A percentile compares a stretch with the other conserved stretches of the same genome.
Evolutionary conservation across 2,888 invertebrate genomes (phyloP).

Genomic region (Anorthoa munda): DNA sequence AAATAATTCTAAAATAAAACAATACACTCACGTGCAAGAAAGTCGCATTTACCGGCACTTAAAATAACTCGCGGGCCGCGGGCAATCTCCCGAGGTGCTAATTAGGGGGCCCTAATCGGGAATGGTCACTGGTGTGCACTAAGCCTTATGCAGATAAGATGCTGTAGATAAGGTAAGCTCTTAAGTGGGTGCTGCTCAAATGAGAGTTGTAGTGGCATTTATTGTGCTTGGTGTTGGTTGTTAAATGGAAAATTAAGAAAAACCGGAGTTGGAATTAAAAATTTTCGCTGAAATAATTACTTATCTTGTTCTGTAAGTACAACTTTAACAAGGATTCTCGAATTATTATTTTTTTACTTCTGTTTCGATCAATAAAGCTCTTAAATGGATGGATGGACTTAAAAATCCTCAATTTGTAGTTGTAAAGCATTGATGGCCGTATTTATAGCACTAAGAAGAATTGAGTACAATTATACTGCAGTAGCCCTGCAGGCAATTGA

Average conservation of each 20-base stretch:
- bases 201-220: slow-evolving; percentile 20
- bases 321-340: no score
- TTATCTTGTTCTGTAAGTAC: no score
- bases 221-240: neutral
- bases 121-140: slow-evolving; percentile 57
- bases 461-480: no score
- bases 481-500: no score
- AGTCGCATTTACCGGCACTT: slow-evolving; percentile 67
- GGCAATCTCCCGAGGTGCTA: slow-evolving; percentile 68
- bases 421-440: no score
- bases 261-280: no score
- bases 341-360: no score
- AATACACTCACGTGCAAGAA: slow-evolving; percentile 47
- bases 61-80: slow-evolving; percentile 63
- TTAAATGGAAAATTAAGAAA: neutral
- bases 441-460: no score
- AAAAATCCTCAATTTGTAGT: no score
- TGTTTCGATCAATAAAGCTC: no score
- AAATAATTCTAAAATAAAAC: slow-evolving; percentile 53
- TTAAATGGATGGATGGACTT: no score
- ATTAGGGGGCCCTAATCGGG: slow-evolving; percentile 74
- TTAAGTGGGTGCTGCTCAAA: slow-evolving; percentile 40
- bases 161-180: slow-evolving; percentile 55
- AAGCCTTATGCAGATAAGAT: slow-evolving; percentile 62
- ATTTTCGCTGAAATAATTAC: no score